Percentiles rank a stretch among this genome's conserved stretches.
phyloP scores from a whole-genome alignment of 2,797 vertebrate species.

The Semotilus atromaculatus region DNA sequence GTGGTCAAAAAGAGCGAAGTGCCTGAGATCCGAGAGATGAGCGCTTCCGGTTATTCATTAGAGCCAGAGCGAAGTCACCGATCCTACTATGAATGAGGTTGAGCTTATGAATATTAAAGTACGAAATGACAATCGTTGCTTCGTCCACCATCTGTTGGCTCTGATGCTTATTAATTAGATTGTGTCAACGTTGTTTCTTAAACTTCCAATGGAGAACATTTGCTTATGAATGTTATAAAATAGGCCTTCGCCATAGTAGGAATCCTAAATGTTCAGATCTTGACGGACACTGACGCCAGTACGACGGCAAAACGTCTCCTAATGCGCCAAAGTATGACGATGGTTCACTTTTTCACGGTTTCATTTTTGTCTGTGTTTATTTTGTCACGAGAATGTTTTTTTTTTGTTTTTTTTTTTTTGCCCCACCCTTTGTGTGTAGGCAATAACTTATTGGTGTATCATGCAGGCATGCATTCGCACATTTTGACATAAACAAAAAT shows the following conservation, averaged over 20 bases:
- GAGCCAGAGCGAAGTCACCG: not conserved
- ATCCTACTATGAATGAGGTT: constrained; percentile 19
- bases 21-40: constrained; percentile 39
- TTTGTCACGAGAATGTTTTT: too few species aligned
- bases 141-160: not conserved
- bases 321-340: not conserved
- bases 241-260: not conserved
- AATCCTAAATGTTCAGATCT: not conserved
- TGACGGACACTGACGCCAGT: not conserved
- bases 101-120: constrained; percentile 6
- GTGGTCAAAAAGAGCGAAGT: constrained; percentile 35
- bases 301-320: not conserved
- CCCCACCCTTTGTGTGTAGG: not conserved
- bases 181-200: not conserved
- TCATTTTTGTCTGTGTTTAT: too few species aligned
- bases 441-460: not conserved
- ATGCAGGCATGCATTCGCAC: not conserved
- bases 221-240: not conserved
- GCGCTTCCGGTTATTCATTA: constrained; percentile 64
- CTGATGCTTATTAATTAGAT: not conserved
- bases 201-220: not conserved
- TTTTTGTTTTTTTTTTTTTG: not conserved
- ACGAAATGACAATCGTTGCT: not conserved
- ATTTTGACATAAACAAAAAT: not conserved
- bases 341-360: not conserved